phyloP scores from a whole-genome alignment of 2,888 invertebrate genomes.

The Spilosoma lubricipeda region DNA sequence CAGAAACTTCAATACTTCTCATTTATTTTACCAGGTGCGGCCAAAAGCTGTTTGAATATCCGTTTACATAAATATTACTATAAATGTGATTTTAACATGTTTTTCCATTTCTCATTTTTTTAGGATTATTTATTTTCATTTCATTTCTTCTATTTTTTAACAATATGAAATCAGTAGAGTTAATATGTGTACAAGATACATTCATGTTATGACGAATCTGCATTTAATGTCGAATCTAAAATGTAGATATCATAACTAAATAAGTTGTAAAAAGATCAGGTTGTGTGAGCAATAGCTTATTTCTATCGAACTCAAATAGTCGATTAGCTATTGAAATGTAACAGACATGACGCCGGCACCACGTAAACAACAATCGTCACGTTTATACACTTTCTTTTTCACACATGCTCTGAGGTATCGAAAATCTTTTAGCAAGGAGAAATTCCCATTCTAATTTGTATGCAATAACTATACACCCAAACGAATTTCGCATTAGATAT shows the following conservation, averaged over 20 bases:
- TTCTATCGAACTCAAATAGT: conserved; percentile 9
- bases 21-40: no score
- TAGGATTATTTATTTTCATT: neutral
- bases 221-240: neutral
- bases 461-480: conserved; percentile 67
- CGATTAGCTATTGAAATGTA: conserved; percentile 54
- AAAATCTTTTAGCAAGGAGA: conserved; percentile 77
- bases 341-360: conserved; percentile 43
- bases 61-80: no score
- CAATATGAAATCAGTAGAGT: neutral
- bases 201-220: neutral
- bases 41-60: no score
- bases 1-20: no score
- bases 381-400: conserved; percentile 75
- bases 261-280: neutral
- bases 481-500: conserved; percentile 69
- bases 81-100: no score
- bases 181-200: neutral
- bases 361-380: conserved; percentile 57
- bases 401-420: conserved; percentile 65
- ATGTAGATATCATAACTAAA: neutral
- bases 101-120: no score
- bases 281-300: conserved; percentile 15
- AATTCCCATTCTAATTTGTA: conserved; percentile 79
- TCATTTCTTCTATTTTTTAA: neutral